Evolutionary conservation across 2,797 vertebrate species (phyloP).

Genomic region (Falco naumanni): DNA sequence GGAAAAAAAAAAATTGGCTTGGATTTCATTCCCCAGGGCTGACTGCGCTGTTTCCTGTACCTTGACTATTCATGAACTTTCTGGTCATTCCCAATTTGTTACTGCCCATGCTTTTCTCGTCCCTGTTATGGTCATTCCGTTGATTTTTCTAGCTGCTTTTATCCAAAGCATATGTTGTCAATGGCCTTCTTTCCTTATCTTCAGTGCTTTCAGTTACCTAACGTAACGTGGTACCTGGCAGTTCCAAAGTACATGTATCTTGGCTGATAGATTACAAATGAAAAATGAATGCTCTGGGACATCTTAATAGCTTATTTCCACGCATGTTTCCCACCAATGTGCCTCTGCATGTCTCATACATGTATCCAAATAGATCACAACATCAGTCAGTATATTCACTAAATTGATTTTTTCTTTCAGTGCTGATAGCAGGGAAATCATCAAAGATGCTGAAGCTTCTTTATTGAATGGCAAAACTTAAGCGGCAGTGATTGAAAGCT

Average conservation of each 20-base stretch:
- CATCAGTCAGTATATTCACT: not conserved
- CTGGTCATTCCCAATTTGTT: not conserved
- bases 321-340: not conserved
- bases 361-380: slow-evolving; percentile 6
- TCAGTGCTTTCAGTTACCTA: not conserved
- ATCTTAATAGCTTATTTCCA: not conserved
- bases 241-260: not conserved
- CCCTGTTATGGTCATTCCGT: not conserved
- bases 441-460: not conserved
- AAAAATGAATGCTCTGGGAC: slow-evolving; percentile 35
- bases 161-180: not conserved
- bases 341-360: not conserved
- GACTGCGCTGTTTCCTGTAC: not conserved
- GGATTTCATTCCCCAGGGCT: not conserved
- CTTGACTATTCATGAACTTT: not conserved
- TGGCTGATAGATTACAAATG: not conserved
- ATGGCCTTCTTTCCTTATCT: not conserved
- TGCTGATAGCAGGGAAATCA: not conserved
- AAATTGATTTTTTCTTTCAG: not conserved
- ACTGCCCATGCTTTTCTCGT: not conserved
- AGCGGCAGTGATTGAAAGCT: not conserved
- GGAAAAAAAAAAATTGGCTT: not conserved
- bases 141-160: slow-evolving; percentile 23
- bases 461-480: not conserved
- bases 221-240: not conserved